Evolutionary conservation across 2,888 invertebrate species (phyloP).

Genomic region (Bombylius discolor): DNA sequence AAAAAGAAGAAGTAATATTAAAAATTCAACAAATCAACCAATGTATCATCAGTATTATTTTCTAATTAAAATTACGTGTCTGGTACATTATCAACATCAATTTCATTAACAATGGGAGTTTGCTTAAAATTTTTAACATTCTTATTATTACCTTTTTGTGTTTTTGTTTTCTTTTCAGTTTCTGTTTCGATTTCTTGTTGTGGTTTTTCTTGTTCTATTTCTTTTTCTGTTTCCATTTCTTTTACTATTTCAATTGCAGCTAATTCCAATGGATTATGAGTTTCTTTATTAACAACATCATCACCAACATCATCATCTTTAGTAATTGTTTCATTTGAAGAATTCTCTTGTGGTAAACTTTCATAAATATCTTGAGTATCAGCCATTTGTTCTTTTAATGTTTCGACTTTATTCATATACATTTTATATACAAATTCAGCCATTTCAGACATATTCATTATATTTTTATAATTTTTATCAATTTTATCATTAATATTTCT

Average conservation of each 20-base stretch:
- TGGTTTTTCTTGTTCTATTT: background rate
- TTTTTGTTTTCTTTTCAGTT: background rate
- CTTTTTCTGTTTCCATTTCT: background rate
- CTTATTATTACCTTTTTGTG: slow-evolving; percentile 10
- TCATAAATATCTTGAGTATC: slow-evolving; percentile 19
- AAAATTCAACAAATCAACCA: too few species aligned
- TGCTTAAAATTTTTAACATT: slow-evolving; percentile 24
- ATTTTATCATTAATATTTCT: slow-evolving; percentile 41
- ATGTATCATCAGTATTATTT: too few species aligned
- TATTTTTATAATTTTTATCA: slow-evolving; percentile 34
- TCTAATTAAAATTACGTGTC: too few species aligned
- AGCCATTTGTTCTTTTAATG: slow-evolving; percentile 38
- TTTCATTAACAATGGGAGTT: slow-evolving; percentile 42
- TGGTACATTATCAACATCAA: slow-evolving; percentile 18
- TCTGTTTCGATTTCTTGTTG: slow-evolving; percentile 1
- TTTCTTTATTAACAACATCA: slow-evolving; percentile 13
- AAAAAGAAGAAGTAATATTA: too few species aligned
- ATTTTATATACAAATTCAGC: slow-evolving; percentile 88
- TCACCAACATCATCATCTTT: slow-evolving; percentile 9
- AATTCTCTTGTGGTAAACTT: slow-evolving; percentile 39
- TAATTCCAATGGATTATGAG: slow-evolving; percentile 11
- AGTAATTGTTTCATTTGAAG: slow-evolving; percentile 9
- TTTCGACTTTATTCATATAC: slow-evolving; percentile 65
- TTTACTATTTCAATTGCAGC: slow-evolving; percentile 2
- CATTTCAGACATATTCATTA: slow-evolving; percentile 86